Evolutionary conservation across 2,797 vertebrate species (phyloP).

Genomic region (Podargus strigoides): DNA sequence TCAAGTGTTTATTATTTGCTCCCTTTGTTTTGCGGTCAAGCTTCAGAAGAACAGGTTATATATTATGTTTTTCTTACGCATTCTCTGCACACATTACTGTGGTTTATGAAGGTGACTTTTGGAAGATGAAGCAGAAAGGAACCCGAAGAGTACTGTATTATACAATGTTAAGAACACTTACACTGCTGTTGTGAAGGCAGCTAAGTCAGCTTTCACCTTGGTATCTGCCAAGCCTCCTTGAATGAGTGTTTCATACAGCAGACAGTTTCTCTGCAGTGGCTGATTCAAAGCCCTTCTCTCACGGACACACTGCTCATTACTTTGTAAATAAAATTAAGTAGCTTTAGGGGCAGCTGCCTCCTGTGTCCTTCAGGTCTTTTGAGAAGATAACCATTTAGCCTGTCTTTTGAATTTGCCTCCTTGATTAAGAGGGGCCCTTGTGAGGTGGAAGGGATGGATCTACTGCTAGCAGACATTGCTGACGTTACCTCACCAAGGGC

Average conservation of each 20-base stretch:
- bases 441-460: rapidly evolving
- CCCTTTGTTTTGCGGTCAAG: background rate
- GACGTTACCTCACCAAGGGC: background rate
- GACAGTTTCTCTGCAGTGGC: background rate
- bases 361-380: background rate
- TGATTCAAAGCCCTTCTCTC: background rate
- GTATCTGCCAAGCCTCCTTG: background rate
- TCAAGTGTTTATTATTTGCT: background rate
- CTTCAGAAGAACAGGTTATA: background rate
- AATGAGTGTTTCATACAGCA: background rate
- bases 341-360: background rate
- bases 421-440: no score
- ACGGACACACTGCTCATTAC: rapidly evolving
- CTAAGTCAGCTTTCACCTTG: background rate
- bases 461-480: background rate
- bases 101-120: background rate
- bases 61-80: rapidly evolving
- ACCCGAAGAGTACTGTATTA: rapidly evolving
- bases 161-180: background rate
- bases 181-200: background rate
- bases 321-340: background rate
- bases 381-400: background rate
- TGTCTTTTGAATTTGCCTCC: background rate
- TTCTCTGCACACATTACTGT: background rate
- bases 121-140: background rate